Percentiles rank a stretch among this genome's conserved stretches.
Evolutionary conservation across 2,113 vertebrate genomes (phyloP).

Genomic region (Geococcyx californianus): DNA sequence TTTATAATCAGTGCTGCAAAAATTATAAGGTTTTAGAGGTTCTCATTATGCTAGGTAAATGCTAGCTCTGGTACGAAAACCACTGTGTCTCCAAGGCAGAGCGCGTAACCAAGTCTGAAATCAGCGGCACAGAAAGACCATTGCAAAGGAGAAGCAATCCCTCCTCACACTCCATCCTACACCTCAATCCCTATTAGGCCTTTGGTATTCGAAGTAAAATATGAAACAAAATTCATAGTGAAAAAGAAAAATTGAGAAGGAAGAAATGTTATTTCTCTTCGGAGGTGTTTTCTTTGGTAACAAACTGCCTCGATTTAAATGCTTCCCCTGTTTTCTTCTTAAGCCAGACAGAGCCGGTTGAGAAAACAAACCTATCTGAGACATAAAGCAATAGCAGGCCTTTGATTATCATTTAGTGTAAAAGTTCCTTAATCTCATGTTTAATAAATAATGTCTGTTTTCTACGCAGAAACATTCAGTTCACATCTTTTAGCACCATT

Average conservation of each 20-base stretch:
- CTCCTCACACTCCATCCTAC: not conserved
- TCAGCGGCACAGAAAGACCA: not conserved
- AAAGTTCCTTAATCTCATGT: not conserved
- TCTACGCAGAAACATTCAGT: not conserved
- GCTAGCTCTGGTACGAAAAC: not conserved
- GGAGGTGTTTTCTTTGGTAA: not conserved
- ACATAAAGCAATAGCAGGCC: not conserved
- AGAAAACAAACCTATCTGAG: not conserved
- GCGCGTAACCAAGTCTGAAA: too few species aligned
- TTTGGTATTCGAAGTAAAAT: not conserved
- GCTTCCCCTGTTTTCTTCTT: not conserved
- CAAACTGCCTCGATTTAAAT: not conserved
- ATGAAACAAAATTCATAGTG: not conserved
- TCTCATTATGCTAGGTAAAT: not conserved
- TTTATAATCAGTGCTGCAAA: not conserved
- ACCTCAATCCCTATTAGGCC: not conserved
- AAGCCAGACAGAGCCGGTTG: not conserved
- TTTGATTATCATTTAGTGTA: not conserved
- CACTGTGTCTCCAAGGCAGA: too few species aligned
- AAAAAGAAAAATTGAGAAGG: not conserved
- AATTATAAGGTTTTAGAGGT: not conserved
- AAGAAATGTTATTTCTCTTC: not conserved
- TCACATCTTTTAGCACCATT: not conserved
- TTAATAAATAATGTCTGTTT: not conserved
- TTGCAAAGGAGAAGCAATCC: not conserved